These are phyloP conservation scores for Noctua janthe DNA, from an alignment of 2,888 invertebrate genomes.

Conservation along the genomic window DNA sequence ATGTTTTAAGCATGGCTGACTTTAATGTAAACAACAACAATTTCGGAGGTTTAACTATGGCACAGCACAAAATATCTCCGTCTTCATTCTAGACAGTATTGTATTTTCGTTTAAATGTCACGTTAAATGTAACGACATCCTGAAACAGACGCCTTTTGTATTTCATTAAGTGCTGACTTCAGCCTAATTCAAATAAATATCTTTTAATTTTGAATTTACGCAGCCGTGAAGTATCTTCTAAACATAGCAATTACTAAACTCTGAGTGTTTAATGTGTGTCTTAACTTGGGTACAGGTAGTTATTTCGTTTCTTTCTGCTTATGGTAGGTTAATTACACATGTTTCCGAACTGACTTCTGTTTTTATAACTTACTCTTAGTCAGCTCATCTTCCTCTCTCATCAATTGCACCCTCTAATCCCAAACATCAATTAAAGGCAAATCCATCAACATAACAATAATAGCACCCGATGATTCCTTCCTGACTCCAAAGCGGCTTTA, in stretches of 20 bases:
- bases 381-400: background rate
- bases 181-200: background rate
- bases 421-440: constrained; percentile 35
- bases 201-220: background rate
- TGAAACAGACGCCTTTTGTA: background rate
- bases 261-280: background rate
- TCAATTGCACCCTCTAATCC: background rate
- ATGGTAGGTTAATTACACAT: background rate
- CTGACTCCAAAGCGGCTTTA: constrained; percentile 50
- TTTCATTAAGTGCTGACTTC: background rate
- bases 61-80: background rate
- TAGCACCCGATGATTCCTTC: constrained; percentile 32
- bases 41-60: background rate
- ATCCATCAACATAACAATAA: constrained; percentile 25
- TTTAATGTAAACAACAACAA: constrained; percentile 14
- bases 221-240: background rate
- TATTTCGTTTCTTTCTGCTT: background rate
- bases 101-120: background rate
- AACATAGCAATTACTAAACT: background rate
- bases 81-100: background rate
- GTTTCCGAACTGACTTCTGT: background rate
- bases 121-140: too few species aligned
- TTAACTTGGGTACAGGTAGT: background rate
- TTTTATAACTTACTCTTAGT: background rate
- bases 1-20: constrained; percentile 26